A percentile compares a stretch with the other conserved stretches of the same genome.
These are phyloP conservation scores for Calidris pugnax DNA, from an alignment of 2,113 vertebrate species.

Conservation along the genomic window DNA sequence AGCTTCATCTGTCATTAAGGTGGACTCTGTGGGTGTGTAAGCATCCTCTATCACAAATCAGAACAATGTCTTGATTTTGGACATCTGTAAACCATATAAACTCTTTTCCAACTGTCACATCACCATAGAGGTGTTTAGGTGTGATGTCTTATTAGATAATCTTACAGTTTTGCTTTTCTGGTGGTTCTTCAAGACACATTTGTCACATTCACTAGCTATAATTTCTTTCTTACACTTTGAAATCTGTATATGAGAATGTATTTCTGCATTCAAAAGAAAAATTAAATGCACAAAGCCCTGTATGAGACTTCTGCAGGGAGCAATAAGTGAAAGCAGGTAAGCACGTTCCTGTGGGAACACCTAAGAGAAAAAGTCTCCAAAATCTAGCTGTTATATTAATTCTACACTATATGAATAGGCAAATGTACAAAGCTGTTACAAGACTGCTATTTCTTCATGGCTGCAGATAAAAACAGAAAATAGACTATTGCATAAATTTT, in stretches of 20 bases:
- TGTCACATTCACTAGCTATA: accelerated
- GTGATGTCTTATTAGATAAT: not conserved
- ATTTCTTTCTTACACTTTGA: not conserved
- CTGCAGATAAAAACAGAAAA: not conserved
- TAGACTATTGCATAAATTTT: not conserved
- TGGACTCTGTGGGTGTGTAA: not conserved
- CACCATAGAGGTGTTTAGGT: not conserved
- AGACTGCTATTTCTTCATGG: not conserved
- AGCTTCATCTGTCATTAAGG: not conserved
- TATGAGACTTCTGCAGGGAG: not conserved
- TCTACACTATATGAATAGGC: not conserved
- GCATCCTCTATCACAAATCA: not conserved
- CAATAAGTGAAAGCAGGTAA: not conserved
- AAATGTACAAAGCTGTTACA: not conserved
- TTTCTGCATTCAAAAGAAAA: not conserved
- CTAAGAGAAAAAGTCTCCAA: not conserved
- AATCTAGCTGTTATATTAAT: not conserved
- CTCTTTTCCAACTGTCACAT: not conserved
- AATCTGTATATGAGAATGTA: not conserved
- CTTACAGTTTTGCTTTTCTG: not conserved
- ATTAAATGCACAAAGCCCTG: not conserved
- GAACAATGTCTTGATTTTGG: not conserved
- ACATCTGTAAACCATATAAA: not conserved
- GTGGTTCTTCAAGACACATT: not conserved
- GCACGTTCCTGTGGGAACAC: not conserved